Percentiles rank a stretch among this genome's conserved stretches.
Conservation (phyloP, 2,797 vertebrate species). For the Cossypha polioptera region DNA sequence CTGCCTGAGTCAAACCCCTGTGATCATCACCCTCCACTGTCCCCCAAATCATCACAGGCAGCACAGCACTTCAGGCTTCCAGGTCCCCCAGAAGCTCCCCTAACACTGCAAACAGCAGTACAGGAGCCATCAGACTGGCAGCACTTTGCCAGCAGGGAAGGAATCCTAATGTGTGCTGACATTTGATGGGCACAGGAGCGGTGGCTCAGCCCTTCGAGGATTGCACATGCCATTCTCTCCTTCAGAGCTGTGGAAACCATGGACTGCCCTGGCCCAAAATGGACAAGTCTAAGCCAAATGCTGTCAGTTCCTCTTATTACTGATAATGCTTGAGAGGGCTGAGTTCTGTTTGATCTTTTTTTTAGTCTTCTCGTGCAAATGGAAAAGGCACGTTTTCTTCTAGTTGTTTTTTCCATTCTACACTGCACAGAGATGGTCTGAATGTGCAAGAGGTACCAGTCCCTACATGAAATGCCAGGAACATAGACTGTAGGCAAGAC, state of each 20-base stretch:
- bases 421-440: neutral
- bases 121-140: neutral
- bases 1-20: neutral
- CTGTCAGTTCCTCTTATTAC: constrained; percentile 14
- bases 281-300: constrained; percentile 8
- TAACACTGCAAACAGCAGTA: neutral
- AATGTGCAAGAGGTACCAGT: neutral
- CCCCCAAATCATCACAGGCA: neutral
- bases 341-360: constrained; percentile 7
- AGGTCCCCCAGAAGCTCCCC: neutral
- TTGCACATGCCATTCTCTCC: neutral
- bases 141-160: neutral
- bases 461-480: neutral
- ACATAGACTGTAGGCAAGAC: neutral
- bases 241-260: neutral
- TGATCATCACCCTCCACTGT: neutral
- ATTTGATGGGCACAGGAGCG: neutral
- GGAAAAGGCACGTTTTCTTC: neutral
- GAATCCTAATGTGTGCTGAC: constrained; percentile 15
- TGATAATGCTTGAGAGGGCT: neutral
- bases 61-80: neutral
- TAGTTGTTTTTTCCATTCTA: neutral
- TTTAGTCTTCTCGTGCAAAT: neutral
- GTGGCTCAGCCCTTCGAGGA: neutral
- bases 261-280: neutral